A percentile compares a stretch with the other conserved stretches of the same genome.
Evolutionary conservation across 2,797 vertebrate genomes (phyloP).

Genomic region (Onychomys leucogaster): DNA sequence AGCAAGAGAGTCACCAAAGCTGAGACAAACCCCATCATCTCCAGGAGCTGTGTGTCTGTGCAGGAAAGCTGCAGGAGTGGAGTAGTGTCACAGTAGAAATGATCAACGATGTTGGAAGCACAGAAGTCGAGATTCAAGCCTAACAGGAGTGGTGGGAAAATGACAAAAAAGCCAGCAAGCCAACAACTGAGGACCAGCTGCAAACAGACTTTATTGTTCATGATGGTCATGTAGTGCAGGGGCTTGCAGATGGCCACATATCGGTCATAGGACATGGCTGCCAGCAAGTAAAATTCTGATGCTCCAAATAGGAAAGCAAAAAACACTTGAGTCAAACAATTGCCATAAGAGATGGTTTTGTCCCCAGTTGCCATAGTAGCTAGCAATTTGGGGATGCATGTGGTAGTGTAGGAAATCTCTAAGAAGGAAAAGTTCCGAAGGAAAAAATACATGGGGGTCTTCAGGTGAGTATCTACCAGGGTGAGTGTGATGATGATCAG

Average conservation of each 20-base stretch:
- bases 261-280: constrained; percentile 68
- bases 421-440: constrained; percentile 56
- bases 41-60: constrained; percentile 47
- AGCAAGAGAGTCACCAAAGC: constrained; percentile 67
- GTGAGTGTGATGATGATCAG: constrained; percentile 49
- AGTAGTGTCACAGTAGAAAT: constrained; percentile 65
- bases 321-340: constrained; percentile 33
- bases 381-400: constrained; percentile 65
- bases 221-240: constrained; percentile 63
- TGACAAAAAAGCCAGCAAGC: constrained; percentile 52
- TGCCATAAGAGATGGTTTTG: constrained; percentile 46
- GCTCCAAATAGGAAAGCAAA: constrained; percentile 56
- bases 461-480: constrained; percentile 57
- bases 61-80: constrained; percentile 74
- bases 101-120: constrained; percentile 66
- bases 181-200: constrained; percentile 57
- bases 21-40: constrained; percentile 55
- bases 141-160: constrained; percentile 55
- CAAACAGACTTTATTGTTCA: constrained; percentile 54
- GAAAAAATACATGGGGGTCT: constrained; percentile 68
- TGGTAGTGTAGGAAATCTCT: constrained; percentile 63
- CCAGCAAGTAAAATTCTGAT: constrained; percentile 73
- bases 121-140: constrained; percentile 63
- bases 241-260: constrained; percentile 69
- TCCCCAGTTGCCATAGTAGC: constrained; percentile 27